Evolutionary conservation across 1,140 invertebrate species (phyloP), one percentile per base, ranked within the genome.

Genomic region (Teleogryllus occipitalis): DNA sequence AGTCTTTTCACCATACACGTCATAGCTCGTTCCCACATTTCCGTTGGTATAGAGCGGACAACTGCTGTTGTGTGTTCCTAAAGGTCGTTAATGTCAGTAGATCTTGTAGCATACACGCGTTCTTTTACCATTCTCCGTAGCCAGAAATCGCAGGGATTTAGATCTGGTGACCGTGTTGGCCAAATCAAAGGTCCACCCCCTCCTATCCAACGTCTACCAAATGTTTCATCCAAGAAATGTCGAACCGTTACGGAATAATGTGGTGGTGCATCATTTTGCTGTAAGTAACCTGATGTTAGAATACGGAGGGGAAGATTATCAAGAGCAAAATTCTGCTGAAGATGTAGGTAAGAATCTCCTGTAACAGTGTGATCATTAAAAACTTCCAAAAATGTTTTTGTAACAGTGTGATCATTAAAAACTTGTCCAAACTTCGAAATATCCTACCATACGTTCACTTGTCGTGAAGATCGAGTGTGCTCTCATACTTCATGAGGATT

Each of bases 251-350:
- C 1, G 27, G 27, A 39, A 39, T 39, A 39, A 39, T 75, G 75
- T 75, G 22, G 75, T 75, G 75, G n/a, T 3, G 75, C 2, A n/a
- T 7, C 75, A 75, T 75, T 7, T 75, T 75, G 75, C 7, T n/a
- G 75, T 3, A 75, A 75, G 75, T 75, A 75, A 75, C 75, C 75
- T 75, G 4, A 75, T 75, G 75, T 75, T 75, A 39, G 22, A 22
- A 39, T 75, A 75, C 3, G 75, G 75, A 75, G 3, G 75, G 75
- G 22, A 75, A 75, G n/a, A 75, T 75, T 75, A 75, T 75, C 75
- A 75, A 75, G 4, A 75, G 22, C 75, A 75, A 75, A 75, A 75
- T 27, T 39, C 1, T 75, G 75, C 7, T 5, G 22, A 3, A 75
- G 15, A 75, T 75, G 10, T 75, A 75, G 7, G 75, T 75, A 75